Evolutionary conservation across 2,888 invertebrate genomes (phyloP), one percentile per base, ranked within the genome.

Genomic region (Metopia argyrocephala): DNA sequence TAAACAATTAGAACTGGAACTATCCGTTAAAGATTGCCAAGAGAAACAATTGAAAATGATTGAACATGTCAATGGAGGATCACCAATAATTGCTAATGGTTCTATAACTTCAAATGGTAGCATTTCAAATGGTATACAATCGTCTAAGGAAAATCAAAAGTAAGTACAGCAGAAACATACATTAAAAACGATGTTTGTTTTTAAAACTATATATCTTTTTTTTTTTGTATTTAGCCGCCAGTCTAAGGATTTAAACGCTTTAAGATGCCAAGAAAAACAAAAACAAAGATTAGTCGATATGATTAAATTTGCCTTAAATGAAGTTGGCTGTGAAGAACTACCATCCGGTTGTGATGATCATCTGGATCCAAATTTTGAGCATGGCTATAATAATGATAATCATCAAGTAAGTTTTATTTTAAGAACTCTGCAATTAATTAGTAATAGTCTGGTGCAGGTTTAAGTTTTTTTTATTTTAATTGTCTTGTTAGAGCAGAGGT

Each of bases 251-350:
- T 90, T 97, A 56, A 93, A 94, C 85, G 96, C 97, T 87, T 91
- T 96, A 78, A 93, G 94, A 84, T 96, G 97, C 86, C 94, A 94
- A 83, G 96, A 97, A 89, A 93, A 96, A 81, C 96, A 96, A 89
- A 94, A 96, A 89, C 93, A 94, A 78, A 94, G 94, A 85, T 94
- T 97, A 87, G 93, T 95, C 3, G 96, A 97, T 87, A 93, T 97
- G 89, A 96, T 96, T 84, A 94, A 95, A 86, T 93, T 94, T 57
- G 96, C 96, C n/a, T 91, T 97, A 78, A 96, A 95, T 78, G 96
- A 96, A 90, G 92, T 96, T 28, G 96, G 96, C 73, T 96, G 96
- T 88, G 96, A 96, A 90, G 96, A 96, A 91, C 93, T 95, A 76
- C 96, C 96, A 18, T 94, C 95, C 6, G 96, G 96, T 65, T 96